phyloP scores from a whole-genome alignment of 1,140 invertebrate genomes.

The Potamilus streckersoni region DNA sequence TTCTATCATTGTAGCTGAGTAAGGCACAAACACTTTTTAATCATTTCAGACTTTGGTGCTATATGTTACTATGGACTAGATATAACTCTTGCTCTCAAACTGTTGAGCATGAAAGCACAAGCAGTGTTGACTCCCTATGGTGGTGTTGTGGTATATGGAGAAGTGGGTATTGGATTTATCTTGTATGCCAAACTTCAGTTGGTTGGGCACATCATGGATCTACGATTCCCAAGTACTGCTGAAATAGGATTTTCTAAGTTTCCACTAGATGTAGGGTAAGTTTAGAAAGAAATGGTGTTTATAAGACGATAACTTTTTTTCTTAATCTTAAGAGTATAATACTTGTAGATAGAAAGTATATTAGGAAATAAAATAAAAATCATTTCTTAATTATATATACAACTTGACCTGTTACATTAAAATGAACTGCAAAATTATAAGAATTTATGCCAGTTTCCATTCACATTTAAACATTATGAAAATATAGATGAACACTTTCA shows the following conservation, averaged over 20 bases:
- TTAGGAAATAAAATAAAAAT: no score
- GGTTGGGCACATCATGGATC: not conserved
- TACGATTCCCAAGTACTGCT: not conserved
- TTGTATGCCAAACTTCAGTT: slow-evolving; percentile 15
- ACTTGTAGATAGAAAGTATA: no score
- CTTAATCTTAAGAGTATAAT: no score
- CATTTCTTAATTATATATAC: no score
- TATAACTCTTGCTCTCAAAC: slow-evolving; percentile 35
- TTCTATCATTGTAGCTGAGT: no score
- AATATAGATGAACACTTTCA: no score
- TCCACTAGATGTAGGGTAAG: not conserved
- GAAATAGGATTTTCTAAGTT: not conserved
- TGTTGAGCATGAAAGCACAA: slow-evolving; percentile 30
- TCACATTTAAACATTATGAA: no score
- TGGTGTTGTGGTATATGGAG: slow-evolving; percentile 29
- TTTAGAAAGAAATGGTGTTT: slow-evolving; percentile 1
- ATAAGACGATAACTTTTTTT: no score
- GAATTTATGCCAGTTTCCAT: no score
- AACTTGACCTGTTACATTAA: no score
- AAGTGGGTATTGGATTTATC: slow-evolving; percentile 31
- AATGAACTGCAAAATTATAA: no score
- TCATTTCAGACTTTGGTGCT: slow-evolving; percentile 46
- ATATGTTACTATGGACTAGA: slow-evolving; percentile 45
- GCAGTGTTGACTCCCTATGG: slow-evolving; percentile 34
- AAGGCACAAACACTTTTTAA: no score